These are phyloP conservation scores for Seriola dumerili DNA, from an alignment of 2,113 vertebrate genomes.

Conservation along the genomic window DNA sequence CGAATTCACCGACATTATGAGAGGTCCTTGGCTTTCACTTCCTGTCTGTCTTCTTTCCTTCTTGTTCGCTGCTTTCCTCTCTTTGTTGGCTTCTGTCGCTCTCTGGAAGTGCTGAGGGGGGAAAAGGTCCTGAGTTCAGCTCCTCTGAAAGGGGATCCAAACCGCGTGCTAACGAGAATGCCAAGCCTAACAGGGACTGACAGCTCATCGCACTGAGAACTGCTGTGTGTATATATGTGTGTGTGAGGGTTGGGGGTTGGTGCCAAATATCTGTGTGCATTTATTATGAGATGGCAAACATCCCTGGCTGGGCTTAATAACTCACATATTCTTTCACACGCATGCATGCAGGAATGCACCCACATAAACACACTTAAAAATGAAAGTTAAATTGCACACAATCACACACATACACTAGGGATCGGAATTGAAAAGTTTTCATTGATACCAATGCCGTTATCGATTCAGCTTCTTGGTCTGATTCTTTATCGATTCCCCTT, in stretches of 20 bases:
- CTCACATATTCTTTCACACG: constrained; percentile 67
- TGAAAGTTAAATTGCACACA: constrained; percentile 15
- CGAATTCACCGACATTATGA: constrained; percentile 50
- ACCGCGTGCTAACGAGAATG: constrained; percentile 79
- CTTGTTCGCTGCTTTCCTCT: constrained; percentile 56
- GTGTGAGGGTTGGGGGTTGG: constrained; percentile 31
- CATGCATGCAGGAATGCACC: constrained; percentile 69
- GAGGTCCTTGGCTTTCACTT: constrained; percentile 58
- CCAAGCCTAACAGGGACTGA: constrained; percentile 83
- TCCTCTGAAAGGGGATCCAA: constrained; percentile 82
- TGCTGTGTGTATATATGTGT: constrained; percentile 55
- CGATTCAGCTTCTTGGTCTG: too few relatives aligned
- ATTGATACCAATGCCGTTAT: too few relatives aligned
- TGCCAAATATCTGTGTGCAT: constrained; percentile 79
- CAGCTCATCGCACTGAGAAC: constrained; percentile 70
- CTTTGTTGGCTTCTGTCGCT: constrained; percentile 32
- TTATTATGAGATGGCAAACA: constrained; percentile 80
- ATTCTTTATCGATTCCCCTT: too few relatives aligned
- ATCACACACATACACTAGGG: constrained; percentile 1
- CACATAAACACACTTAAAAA: constrained; percentile 49
- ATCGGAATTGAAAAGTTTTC: too few relatives aligned
- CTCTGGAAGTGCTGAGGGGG: constrained; percentile 64
- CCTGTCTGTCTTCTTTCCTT: constrained; percentile 66
- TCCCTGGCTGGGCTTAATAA: constrained; percentile 62
- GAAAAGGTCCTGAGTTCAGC: constrained; percentile 74